These are phyloP conservation scores for Hemicordylus capensis DNA, from an alignment of 2,113 vertebrate species.

Conservation along the genomic window DNA sequence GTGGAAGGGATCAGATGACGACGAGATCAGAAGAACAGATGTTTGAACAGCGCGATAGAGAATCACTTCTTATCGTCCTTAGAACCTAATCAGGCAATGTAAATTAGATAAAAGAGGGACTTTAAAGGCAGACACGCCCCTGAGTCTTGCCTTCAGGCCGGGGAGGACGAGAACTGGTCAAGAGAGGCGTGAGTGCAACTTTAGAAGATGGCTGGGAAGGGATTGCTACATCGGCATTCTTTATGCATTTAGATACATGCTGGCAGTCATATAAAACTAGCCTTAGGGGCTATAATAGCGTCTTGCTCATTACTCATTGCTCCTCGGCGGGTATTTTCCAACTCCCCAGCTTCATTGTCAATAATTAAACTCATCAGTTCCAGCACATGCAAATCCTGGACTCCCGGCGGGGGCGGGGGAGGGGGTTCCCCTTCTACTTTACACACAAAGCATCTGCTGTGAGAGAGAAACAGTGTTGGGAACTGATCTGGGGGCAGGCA, in stretches of 20 bases:
- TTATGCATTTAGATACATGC: background rate
- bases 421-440: background rate
- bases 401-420: background rate
- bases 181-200: background rate
- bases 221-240: background rate
- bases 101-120: slow-evolving; percentile 4
- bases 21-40: slow-evolving; percentile 2
- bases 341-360: background rate
- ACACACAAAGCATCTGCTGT: background rate
- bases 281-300: background rate
- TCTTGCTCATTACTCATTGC: background rate
- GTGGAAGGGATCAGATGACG: background rate
- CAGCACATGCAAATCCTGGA: background rate
- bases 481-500: background rate
- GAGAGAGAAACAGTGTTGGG: background rate
- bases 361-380: background rate
- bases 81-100: background rate
- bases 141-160: background rate
- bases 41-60: background rate
- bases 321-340: slow-evolving; percentile 3
- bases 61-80: slow-evolving; percentile 6
- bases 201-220: background rate
- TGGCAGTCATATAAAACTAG: background rate
- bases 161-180: background rate
- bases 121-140: background rate